phyloP scores from a whole-genome alignment of 1,140 invertebrate species.

The Drosophila ananassae region DNA sequence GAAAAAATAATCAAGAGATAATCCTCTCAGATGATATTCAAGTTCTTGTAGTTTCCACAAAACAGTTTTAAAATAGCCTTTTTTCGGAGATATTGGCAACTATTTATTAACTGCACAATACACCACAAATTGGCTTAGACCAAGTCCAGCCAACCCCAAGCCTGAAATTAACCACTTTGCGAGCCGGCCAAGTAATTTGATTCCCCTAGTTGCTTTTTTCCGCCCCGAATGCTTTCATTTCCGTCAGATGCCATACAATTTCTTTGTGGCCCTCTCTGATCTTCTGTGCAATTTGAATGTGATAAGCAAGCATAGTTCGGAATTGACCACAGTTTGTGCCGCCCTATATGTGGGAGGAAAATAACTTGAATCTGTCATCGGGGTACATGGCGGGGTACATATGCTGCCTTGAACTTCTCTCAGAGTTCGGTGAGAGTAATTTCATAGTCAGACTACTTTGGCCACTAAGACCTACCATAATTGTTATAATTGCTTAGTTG shows the following conservation, averaged over 20 bases:
- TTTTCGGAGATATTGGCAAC: constrained; percentile 24
- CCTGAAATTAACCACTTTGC: constrained; percentile 62
- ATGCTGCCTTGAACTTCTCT: constrained; percentile 19
- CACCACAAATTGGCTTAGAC: constrained; percentile 63
- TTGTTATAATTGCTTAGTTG: constrained; percentile 66
- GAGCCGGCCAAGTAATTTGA: constrained; percentile 41
- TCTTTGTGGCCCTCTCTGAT: constrained; percentile 19
- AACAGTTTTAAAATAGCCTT: background rate
- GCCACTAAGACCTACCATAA: constrained; percentile 2
- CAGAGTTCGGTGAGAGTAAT: constrained; percentile 4
- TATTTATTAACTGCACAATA: constrained; percentile 75
- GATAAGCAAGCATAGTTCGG: constrained; percentile 30
- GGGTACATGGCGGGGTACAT: constrained; percentile 10
- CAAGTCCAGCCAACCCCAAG: constrained; percentile 32
- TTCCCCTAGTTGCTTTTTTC: constrained; percentile 11
- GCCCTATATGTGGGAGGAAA: constrained; percentile 7
- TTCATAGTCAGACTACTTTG: constrained; percentile 10
- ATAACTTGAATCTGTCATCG: constrained; percentile 3
- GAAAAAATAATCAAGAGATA: no score
- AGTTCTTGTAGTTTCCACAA: no score
- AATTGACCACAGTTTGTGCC: constrained; percentile 23
- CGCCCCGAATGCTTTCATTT: constrained; percentile 12
- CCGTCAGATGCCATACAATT: constrained; percentile 43
- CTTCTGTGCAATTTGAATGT: constrained; percentile 22
- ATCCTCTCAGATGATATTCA: no score